Percentiles rank a stretch among this genome's conserved stretches.
phyloP scores from a whole-genome alignment of 2,888 invertebrate species.

The Cantharis flavilabris region DNA sequence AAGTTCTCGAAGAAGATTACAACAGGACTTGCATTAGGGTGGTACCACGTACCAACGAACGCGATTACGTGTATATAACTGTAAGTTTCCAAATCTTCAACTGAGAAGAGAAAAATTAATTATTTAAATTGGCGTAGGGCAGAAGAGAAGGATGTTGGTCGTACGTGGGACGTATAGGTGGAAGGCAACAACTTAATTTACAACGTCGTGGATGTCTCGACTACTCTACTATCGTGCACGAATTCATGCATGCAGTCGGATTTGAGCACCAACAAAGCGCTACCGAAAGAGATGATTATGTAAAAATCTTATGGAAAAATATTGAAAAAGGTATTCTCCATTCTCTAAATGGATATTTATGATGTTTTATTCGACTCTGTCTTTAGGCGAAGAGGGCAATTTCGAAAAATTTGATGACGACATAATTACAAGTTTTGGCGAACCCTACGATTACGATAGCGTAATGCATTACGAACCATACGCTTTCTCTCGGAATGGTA shows the following conservation, averaged over 20 bases:
- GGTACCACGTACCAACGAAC: background rate
- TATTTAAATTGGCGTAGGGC: background rate
- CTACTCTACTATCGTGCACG: constrained; percentile 65
- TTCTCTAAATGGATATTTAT: no score
- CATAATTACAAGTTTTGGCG: constrained; percentile 67
- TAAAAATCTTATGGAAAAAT: constrained; percentile 48
- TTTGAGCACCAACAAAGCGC: constrained; percentile 85
- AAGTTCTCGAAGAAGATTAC: no score
- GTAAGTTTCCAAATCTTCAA: background rate
- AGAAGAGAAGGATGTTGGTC: background rate
- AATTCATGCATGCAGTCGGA: constrained; percentile 57
- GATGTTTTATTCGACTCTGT: background rate
- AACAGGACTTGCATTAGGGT: no score
- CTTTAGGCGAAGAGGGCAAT: background rate
- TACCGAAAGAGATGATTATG: constrained; percentile 66
- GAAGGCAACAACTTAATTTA: background rate
- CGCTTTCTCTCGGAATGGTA: constrained; percentile 71
- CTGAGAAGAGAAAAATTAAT: constrained; percentile 51
- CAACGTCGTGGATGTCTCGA: background rate
- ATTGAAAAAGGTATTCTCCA: background rate
- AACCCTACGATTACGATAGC: constrained; percentile 71
- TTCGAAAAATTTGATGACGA: constrained; percentile 43
- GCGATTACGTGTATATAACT: constrained; percentile 7
- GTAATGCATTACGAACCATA: constrained; percentile 73
- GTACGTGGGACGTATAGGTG: background rate